Base-by-base conservation (phyloP, 2,888 invertebrate species). In the Nematopogon swammerdamellus region DNA sequence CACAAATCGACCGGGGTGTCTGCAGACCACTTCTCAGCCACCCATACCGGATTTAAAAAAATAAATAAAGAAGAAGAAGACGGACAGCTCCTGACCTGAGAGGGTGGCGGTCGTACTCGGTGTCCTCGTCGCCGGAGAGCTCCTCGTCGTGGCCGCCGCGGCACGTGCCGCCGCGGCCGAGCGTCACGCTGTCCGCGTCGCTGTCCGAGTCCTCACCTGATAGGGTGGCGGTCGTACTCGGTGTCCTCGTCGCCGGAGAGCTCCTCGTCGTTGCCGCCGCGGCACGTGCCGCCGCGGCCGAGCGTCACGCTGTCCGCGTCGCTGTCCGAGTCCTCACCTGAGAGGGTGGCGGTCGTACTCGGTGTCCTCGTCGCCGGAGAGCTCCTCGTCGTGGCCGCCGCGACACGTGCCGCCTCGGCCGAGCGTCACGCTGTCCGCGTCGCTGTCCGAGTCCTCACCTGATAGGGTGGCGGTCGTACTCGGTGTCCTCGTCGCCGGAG, bases 291-390 rank as follows among this genome's bases (percentile, higher is more conserved):
- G 0, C 53, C 65, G 0, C 59, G 57, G 0, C 68, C 70, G 1
- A 70, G 53, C 0, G 62, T 63, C 2, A 72, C 59, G 19, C 67
- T 67, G 55, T 76, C 79, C 0, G 63, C 63, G 46, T 79, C 76
- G 10, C 71, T 72, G 53, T 77, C 79, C 18, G 70, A 72, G n/a
- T 62, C 72, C 50, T 25, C 10, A 25, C 25, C 25, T 4, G 25
- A 25, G 25, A 4, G 25, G 25, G 25, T 25, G 25, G 5, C 60
- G 55, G 55, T 74, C 73, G 5, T 61, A 60, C 0, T 68, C 64
- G 10, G 68, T 66, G 48, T 73, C 72, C 50, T 75, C 75, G 2
- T 62, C 58, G 19, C 70, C 72, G 1, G 63, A 64, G 46, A 63
- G 54, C 25, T 62, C 61, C 19, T 63, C 63, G 18, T 59, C 57